phyloP scores from a whole-genome alignment of 2,888 invertebrate species.

The Hydraecia micacea region DNA sequence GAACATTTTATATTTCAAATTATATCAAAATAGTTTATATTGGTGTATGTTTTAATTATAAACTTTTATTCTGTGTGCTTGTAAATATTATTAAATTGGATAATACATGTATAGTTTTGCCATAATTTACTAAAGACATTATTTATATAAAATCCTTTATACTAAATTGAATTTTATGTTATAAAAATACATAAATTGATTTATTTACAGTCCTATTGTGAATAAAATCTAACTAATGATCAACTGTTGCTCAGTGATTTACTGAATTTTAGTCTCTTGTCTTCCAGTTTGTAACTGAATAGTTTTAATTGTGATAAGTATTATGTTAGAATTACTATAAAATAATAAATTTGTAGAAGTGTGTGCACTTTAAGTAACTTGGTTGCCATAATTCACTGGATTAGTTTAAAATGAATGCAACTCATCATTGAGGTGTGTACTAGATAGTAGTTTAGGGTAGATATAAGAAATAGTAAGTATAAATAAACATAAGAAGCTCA shows the following conservation, averaged over 20 bases:
- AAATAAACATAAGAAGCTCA: constrained; percentile 62
- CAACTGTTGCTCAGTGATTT: constrained; percentile 10
- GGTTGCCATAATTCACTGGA: constrained; percentile 54
- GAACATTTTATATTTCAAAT: constrained; percentile 54
- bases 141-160: constrained; percentile 2
- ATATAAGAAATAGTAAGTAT: constrained; percentile 52
- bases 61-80: constrained; percentile 13
- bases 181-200: neutral
- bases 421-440: constrained; percentile 18
- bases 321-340: constrained; percentile 27
- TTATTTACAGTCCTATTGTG: constrained; percentile 19
- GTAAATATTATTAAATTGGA: constrained; percentile 24
- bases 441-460: constrained; percentile 41
- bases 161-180: constrained; percentile 23
- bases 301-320: constrained; percentile 30
- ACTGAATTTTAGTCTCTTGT: constrained; percentile 68
- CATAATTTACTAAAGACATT: constrained; percentile 16
- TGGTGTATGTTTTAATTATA: constrained; percentile 32
- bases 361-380: constrained; percentile 18
- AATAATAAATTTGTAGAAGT: constrained; percentile 27
- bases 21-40: constrained; percentile 42
- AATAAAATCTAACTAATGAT: neutral
- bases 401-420: constrained; percentile 22
- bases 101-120: constrained; percentile 11
- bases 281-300: constrained; percentile 66